These are phyloP conservation scores for Acanthaster planci DNA, from an alignment of 35 echinoderm and acorn worm genomes.

Conservation along the genomic window DNA sequence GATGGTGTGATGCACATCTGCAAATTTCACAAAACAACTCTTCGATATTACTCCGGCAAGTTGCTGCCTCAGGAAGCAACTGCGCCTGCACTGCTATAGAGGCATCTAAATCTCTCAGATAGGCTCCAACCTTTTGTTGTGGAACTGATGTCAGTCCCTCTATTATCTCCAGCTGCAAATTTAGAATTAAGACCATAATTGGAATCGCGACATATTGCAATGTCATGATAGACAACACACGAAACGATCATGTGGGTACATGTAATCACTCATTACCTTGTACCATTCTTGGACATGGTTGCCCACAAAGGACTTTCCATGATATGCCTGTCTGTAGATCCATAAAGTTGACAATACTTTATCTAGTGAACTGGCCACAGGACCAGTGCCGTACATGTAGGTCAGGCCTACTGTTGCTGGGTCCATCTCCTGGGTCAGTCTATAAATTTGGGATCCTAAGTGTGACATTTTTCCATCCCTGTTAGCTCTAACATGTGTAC, in stretches of 20 bases:
- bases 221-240: too few relatives aligned
- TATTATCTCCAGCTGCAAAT: background rate
- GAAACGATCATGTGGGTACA: too few relatives aligned
- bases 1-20: conserved; percentile 1
- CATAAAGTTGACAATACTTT: background rate
- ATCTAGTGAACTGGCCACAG: too few relatives aligned
- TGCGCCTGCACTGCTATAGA: background rate
- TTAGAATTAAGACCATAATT: background rate
- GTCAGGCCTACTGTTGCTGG: too few relatives aligned
- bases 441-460: too few relatives aligned
- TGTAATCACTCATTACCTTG: background rate
- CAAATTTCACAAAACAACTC: background rate
- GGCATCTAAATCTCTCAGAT: background rate
- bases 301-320: conserved; percentile 1
- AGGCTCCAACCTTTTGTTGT: background rate
- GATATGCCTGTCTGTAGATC: background rate
- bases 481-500: background rate
- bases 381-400: conserved; percentile 11
- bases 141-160: background rate
- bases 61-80: background rate
- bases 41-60: background rate
- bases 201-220: background rate
- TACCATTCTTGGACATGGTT: background rate
- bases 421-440: too few relatives aligned
- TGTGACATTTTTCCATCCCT: background rate